Evolutionary conservation across 2,888 invertebrate genomes (phyloP).

Genomic region (Coenonympha arcania): DNA sequence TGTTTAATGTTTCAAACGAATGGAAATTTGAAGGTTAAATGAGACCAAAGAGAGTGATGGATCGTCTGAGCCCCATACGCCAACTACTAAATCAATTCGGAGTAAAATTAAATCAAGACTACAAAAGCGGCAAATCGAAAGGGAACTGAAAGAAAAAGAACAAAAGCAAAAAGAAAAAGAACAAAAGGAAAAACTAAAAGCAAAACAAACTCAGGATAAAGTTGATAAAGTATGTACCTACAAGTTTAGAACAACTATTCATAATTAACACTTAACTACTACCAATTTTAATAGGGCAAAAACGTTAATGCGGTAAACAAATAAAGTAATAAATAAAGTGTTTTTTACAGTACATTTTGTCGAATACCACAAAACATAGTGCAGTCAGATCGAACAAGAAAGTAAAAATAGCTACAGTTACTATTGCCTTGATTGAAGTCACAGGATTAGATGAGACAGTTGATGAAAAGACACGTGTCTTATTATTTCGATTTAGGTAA

Average conservation of each 20-base stretch:
- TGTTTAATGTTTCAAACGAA: slow-evolving; percentile 9
- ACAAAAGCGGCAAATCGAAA: slow-evolving; percentile 45
- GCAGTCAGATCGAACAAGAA: slow-evolving; percentile 39
- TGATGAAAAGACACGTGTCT: slow-evolving; percentile 85
- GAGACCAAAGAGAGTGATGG: slow-evolving; percentile 48
- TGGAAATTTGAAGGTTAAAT: slow-evolving; percentile 39
- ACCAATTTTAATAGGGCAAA: background rate
- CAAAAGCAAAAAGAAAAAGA: slow-evolving; percentile 36
- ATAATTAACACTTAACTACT: background rate
- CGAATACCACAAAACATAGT: slow-evolving; percentile 50
- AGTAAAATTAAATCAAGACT: slow-evolving; percentile 43
- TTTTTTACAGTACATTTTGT: slow-evolving; percentile 50
- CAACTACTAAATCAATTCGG: slow-evolving; percentile 46
- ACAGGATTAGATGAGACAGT: slow-evolving; percentile 85
- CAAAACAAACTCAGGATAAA: slow-evolving; percentile 43
- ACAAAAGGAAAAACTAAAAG: slow-evolving; percentile 36
- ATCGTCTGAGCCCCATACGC: slow-evolving; percentile 33
- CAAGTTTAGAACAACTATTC: background rate
- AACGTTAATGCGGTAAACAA: background rate
- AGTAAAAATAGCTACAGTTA: slow-evolving; percentile 81
- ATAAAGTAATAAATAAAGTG: slow-evolving; percentile 13
- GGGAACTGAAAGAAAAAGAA: slow-evolving; percentile 38
- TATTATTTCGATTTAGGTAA: slow-evolving; percentile 92
- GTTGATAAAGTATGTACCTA: slow-evolving; percentile 45
- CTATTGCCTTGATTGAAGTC: slow-evolving; percentile 93